These are phyloP conservation scores for Beris morrisii DNA, from an alignment of 2,888 invertebrate genomes.

Conservation along the genomic window DNA sequence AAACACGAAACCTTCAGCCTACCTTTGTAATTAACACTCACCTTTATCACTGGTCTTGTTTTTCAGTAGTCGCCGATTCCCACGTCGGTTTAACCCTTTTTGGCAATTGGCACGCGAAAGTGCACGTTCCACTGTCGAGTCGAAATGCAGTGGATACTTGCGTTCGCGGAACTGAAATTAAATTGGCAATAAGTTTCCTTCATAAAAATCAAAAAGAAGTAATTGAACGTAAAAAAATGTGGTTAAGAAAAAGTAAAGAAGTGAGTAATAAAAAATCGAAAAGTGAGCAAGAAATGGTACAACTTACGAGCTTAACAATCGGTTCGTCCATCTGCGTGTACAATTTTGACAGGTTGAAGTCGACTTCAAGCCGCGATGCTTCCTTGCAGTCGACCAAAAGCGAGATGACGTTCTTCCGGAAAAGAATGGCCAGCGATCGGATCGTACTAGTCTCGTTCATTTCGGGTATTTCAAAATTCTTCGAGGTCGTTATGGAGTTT, in stretches of 20 bases:
- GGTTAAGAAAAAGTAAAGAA: background rate
- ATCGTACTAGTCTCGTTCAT: slow-evolving; percentile 57
- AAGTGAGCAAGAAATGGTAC: background rate
- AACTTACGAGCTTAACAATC: slow-evolving; percentile 53
- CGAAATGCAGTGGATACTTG: slow-evolving; percentile 56
- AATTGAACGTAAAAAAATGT: no score
- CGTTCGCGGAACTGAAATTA: slow-evolving; percentile 53
- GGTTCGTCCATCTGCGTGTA: slow-evolving; percentile 57
- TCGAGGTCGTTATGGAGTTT: slow-evolving; percentile 51
- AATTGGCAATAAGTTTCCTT: no score
- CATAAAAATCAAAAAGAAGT: no score
- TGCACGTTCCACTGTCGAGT: slow-evolving; percentile 53
- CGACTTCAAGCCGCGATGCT: slow-evolving; percentile 52
- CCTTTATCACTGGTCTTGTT: slow-evolving; percentile 54
- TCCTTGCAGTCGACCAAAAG: slow-evolving; percentile 55
- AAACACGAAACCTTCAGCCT: slow-evolving; percentile 18
- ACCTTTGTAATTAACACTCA: slow-evolving; percentile 37
- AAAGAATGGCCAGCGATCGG: slow-evolving; percentile 53
- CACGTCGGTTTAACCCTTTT: slow-evolving; percentile 50
- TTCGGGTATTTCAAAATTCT: slow-evolving; percentile 54
- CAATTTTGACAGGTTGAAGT: slow-evolving; percentile 52
- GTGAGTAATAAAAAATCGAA: background rate
- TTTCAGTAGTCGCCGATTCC: slow-evolving; percentile 52
- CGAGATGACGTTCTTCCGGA: slow-evolving; percentile 52
- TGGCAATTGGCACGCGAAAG: slow-evolving; percentile 55